A percentile compares a stretch with the other conserved stretches of the same genome.
Evolutionary conservation across 1,140 invertebrate genomes (phyloP).

Genomic region (Colletes gigas): DNA sequence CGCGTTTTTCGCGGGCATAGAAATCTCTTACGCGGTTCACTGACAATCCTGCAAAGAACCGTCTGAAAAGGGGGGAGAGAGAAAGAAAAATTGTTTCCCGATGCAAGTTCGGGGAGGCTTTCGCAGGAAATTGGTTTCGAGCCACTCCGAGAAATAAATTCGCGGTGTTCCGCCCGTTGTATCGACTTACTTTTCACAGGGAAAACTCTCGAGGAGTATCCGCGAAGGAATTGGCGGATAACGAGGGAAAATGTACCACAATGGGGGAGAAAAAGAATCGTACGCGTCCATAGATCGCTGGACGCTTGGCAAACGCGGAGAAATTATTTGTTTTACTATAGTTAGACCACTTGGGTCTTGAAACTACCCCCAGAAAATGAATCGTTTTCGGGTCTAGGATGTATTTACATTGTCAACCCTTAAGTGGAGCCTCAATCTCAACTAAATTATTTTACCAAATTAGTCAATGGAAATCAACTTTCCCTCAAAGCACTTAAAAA

Average conservation of each 20-base stretch:
- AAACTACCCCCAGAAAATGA: too few relatives aligned
- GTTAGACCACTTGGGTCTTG: too few relatives aligned
- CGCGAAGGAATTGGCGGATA: not conserved
- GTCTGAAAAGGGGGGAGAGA: not conserved
- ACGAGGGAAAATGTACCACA: not conserved
- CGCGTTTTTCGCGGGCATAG: not conserved
- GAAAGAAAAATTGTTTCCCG: slow-evolving; percentile 7
- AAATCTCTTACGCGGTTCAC: not conserved
- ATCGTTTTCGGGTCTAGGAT: too few relatives aligned
- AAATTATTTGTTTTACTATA: too few relatives aligned
- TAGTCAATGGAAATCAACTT: too few relatives aligned
- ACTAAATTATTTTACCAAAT: too few relatives aligned
- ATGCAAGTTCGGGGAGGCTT: not conserved
- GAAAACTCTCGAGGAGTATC: not conserved
- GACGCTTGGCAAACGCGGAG: too few relatives aligned
- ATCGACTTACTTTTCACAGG: not conserved
- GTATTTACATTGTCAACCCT: too few relatives aligned
- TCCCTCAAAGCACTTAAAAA: too few relatives aligned
- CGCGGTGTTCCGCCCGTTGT: not conserved
- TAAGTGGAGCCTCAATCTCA: too few relatives aligned
- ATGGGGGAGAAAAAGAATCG: too few relatives aligned
- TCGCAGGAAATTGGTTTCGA: slow-evolving; percentile 6
- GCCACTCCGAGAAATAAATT: not conserved
- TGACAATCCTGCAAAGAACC: slow-evolving; percentile 1
- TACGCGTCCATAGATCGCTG: too few relatives aligned